Base-by-base conservation (phyloP, 2,113 vertebrate species). In the Centrocercus urophasianus region DNA sequence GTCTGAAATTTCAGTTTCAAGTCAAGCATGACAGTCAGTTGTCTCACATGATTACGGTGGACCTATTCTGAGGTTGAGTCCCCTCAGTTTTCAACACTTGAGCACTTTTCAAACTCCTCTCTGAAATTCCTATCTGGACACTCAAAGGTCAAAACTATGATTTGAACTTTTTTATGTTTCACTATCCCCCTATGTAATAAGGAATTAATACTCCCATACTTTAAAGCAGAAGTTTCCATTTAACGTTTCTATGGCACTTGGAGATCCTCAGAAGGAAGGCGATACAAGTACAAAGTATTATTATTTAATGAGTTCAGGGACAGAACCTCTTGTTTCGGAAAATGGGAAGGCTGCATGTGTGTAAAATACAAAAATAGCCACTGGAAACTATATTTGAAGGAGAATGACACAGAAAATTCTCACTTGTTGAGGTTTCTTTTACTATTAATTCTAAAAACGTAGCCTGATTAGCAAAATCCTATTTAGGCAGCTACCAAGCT, bases 201-300 rank as follows among this genome's bases (percentile, higher is more conserved):
- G 84, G 42, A 79, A 86, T 82, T 60, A 84, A 75, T 45, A 66
- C 48, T 15, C 19, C 59, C 22, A 27, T 73, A 79, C n/a, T 82
- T 86, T 28, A 79, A 61, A 54, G 59, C 32, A 82, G 34, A 21
- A 82, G 16, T 40, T 66, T 82, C 70, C 32, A 48, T 19, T 71
- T 75, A 65, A 90, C 54, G 48, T 21, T 79, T 65, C 48, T 73
- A 66, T 1, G 3, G 77, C 43, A 76, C 63, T 10, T 45, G n/a
- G 52, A 72, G 74, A 89, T 40, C 63, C 74, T 85, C 66, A 92
- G 89, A 90, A 94, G 67, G 38, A 66, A 78, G 66, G 57, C 21
- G 45, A 65, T 0, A 1, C 45, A 92, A 92, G 70, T 70, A 79
- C 50, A 36, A 84, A 86, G 36, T 25, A 72, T 60, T 86, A 78